Base-by-base conservation (phyloP, 2,797 vertebrate species). In the Astyanax mexicanus region DNA sequence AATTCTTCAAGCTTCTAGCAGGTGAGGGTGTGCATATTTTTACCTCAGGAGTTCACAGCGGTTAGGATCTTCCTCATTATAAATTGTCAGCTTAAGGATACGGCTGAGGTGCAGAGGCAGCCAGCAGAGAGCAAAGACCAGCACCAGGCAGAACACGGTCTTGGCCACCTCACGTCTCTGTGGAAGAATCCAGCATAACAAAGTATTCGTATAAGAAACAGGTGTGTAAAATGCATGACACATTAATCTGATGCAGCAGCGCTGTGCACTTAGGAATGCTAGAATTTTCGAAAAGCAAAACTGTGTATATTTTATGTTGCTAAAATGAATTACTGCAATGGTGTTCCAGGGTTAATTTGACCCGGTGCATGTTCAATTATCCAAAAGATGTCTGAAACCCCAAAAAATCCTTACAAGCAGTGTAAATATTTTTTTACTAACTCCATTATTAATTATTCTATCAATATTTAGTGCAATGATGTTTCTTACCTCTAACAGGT, bases 91-190 rank as follows among this genome's bases (percentile, higher is more conserved):
- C 84, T 96, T 98, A 85, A 99, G 90, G 90, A 99, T 97, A 51
- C 95, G 95, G 85, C 97, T 97, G 85, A 99, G 92, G 72, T 99
- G 96, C 62, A 99, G 96, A 8, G 98, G 98, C 65, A 99, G 93
- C 98, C 98, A 99, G 81, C 97, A 99, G 58, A 99, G 86, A 29
- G 95, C 96, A 69, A 99, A 99, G 72, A 99, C 95, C 69, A 99
- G 87, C 72, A 99, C 98, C 84, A 99, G 91, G 75, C 96, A 99
- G 88, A 99, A 99, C 0, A 99, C 97, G 0, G 96, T 98, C 90
- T 97, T 99, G 19, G 97, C 97, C 73, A 99, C 96, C 84, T 99
- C 97, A 38, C 96, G 93, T 83, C 98, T 94, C 98, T 99, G 87
- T 78, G 85, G 87, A 32, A 21, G 2, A 32, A 32, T n/a, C n/a